Evolutionary conservation across 2,113 vertebrate genomes (phyloP).

Genomic region (Regulus satrapa): DNA sequence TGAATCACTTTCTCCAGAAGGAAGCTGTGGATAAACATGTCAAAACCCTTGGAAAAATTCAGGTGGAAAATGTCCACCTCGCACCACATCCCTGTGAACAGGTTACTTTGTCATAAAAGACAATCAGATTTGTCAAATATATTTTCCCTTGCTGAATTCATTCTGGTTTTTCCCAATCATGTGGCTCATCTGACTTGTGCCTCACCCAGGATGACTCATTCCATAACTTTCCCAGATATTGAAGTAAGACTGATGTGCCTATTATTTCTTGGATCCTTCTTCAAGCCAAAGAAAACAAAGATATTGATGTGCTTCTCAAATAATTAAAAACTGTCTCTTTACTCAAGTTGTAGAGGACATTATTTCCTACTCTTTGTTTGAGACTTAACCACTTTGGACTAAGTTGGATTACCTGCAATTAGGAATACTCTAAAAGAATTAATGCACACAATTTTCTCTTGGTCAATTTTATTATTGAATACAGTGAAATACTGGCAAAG

Average conservation of each 20-base stretch:
- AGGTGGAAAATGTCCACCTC: no score
- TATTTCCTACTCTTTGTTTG: neutral
- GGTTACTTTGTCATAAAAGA: neutral
- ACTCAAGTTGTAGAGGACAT: neutral
- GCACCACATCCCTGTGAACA: fast-evolving
- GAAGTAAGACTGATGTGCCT: neutral
- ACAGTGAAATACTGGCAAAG: neutral
- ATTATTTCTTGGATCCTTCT: neutral
- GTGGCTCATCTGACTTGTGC: neutral
- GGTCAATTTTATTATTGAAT: neutral
- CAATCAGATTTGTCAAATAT: neutral
- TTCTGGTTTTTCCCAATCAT: fast-evolving
- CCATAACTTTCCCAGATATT: neutral
- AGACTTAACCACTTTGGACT: neutral
- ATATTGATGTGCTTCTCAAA: neutral
- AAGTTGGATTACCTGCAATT: neutral
- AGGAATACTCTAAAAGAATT: neutral
- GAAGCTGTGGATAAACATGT: neutral
- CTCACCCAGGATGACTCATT: neutral
- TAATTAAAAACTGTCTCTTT: neutral
- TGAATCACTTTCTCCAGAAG: neutral
- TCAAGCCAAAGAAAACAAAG: neutral
- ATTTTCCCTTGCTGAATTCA: neutral
- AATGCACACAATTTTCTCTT: neutral
- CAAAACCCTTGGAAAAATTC: neutral